These are phyloP conservation scores for Upupa epops DNA, from an alignment of 2,113 vertebrate genomes.

Conservation along the genomic window DNA sequence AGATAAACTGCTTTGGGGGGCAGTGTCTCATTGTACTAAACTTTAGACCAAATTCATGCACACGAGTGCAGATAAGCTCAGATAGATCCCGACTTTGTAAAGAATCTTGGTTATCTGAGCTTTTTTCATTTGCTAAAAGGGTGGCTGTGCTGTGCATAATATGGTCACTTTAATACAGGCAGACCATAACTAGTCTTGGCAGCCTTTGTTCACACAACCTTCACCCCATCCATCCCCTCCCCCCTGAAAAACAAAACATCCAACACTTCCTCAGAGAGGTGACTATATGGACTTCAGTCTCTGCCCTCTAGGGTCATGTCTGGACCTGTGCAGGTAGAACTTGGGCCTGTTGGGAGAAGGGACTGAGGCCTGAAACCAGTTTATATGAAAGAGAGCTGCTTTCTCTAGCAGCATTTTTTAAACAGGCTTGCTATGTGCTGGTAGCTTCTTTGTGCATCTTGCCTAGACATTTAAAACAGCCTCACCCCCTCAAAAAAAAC, in stretches of 20 bases:
- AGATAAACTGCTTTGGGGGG: background rate
- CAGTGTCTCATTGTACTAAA: background rate
- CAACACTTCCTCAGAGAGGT: slow-evolving; percentile 66
- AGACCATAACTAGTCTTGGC: slow-evolving; percentile 3
- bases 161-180: slow-evolving; percentile 22
- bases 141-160: slow-evolving; percentile 36
- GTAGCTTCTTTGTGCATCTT: slow-evolving; percentile 86
- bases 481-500: slow-evolving; percentile 44
- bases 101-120: background rate
- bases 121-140: background rate
- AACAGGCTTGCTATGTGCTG: slow-evolving; percentile 83
- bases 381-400: slow-evolving; percentile 73
- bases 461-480: slow-evolving; percentile 80
- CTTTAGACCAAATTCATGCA: background rate
- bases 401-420: slow-evolving; percentile 78
- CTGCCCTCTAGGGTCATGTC: slow-evolving; percentile 93
- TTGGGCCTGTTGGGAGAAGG: slow-evolving; percentile 87
- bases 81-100: background rate
- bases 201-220: slow-evolving; percentile 49
- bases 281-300: slow-evolving; percentile 79
- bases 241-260: slow-evolving; percentile 37
- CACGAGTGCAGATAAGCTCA: background rate
- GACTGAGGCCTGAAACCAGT: slow-evolving; percentile 76
- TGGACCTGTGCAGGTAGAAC: slow-evolving; percentile 92
- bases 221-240: slow-evolving; percentile 34